Evolutionary conservation across 1,140 invertebrate genomes (phyloP), one percentile per base, ranked within the genome.

Genomic region (Drosophila neocordata): DNA sequence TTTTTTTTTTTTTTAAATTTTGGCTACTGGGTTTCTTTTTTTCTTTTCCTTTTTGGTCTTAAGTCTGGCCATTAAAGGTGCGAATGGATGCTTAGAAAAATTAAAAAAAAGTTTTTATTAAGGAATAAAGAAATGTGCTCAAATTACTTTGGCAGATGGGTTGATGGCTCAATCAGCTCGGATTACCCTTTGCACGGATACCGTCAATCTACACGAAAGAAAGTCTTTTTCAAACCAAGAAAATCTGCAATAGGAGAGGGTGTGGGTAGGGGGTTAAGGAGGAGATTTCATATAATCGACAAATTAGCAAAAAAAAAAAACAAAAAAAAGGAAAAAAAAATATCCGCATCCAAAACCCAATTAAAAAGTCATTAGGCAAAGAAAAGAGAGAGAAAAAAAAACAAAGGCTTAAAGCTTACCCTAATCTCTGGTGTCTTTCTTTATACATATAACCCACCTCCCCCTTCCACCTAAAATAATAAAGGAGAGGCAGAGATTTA

Each of bases 331-430:
- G 2, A 20, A 20, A 20, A 18, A 48, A 20, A 18, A 48, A 24
- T 8, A 9, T 20, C 58, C 18, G 15, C 13, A 38, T 18, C 57
- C 56, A 55, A 53, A 38, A 41, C 56, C 83, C 82, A 87, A 87
- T 87, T 87, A 87, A 87, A 87, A 87, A 88, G 79, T 82, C 82
- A 87, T 87, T 82, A 87, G 82, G 82, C 66, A 48, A 38, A 53
- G 51, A 52, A 24, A 24, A 24, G n/a, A n/a, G n/a, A n/a, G n/a
- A 4, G 4, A 24, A 4, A 24, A 24, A 4, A 24, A 24, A 24
- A 24, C 1, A 41, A 13, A 8, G 51, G 65, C 18, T 64, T 20
- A 11, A 12, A 66, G 44, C 37, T 13, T 37, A 31, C 58, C 61
- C 37, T 34, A 55, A 31, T 48, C 41, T 48, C 41, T 48, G 41